Evolutionary conservation across 2,113 vertebrate species (phyloP).

Genomic region (Parus major): DNA sequence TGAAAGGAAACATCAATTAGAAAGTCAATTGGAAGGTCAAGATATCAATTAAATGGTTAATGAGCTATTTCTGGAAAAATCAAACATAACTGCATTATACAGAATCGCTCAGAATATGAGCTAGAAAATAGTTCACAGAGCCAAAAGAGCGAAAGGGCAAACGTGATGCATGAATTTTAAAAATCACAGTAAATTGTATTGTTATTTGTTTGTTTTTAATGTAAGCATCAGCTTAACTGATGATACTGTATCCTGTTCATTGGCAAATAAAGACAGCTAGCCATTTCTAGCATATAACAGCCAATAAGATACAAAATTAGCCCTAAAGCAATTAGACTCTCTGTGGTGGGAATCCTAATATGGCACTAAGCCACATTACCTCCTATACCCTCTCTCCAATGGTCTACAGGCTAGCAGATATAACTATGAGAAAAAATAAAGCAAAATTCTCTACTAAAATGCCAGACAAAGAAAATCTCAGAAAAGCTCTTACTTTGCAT

Average conservation of each 20-base stretch:
- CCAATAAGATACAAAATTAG: not conserved
- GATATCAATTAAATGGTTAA: slow-evolving; percentile 50
- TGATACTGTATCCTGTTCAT: not conserved
- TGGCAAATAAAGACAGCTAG: not conserved
- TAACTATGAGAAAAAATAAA: not conserved
- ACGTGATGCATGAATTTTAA: not conserved
- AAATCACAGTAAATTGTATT: not conserved
- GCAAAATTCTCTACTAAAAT: not conserved
- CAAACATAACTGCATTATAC: slow-evolving; percentile 1
- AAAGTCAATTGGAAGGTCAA: slow-evolving; percentile 39
- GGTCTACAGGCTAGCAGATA: not conserved
- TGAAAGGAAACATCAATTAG: slow-evolving; percentile 15
- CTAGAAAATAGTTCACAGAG: not conserved
- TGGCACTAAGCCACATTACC: not conserved
- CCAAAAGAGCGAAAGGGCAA: not conserved
- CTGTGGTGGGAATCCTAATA: not conserved
- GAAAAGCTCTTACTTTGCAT: not conserved
- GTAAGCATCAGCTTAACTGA: not conserved
- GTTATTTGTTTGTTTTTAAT: not conserved
- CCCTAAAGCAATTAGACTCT: not conserved
- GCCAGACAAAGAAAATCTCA: not conserved
- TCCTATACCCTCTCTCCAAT: not conserved
- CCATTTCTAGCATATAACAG: not conserved
- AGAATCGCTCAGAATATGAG: not conserved
- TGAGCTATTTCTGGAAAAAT: slow-evolving; percentile 29